Evolutionary conservation across 2,888 invertebrate genomes (phyloP), one percentile per base, ranked within the genome.

Genomic region (Coenonympha glycerion): DNA sequence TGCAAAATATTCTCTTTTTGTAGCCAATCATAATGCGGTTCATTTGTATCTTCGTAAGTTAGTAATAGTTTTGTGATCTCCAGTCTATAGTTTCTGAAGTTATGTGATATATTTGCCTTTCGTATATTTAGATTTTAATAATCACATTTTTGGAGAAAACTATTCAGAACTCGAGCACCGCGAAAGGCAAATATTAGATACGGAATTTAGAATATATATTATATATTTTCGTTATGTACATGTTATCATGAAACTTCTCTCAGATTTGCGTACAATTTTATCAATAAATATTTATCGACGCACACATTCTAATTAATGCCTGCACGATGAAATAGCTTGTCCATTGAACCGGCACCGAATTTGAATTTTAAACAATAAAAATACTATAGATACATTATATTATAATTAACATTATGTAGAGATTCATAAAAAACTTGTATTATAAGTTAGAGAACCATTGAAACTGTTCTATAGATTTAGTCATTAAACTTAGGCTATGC

Each of bases 21-120:
- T 39, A 13, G 26, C 42, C 42, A 16, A 46, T n/a, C n/a, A 46
- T 22, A 30, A 18, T 42, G 34, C 42, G 9, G 51, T 47, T 50
- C 53, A 51, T 52, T 51, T 55, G 56, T 61, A 61, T 61, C 60
- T 53, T 55, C 68, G 66, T 79, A 76, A 76, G 76, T 74, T 84
- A 84, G 76, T 59, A 68, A 73, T 84, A 85, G 76, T 71, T 70
- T 75, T 61, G 76, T 85, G 85, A 85, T 85, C 85, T 85, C 85
- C 80, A 73, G 68, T 70, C 71, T 66, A 71, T 68, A 73, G 76
- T 76, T 70, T 48, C 37, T 42, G 37, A 42, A 73, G 69, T 66
- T 64, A 65, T 72, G 69, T 73, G 24, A 36, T 39, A 21, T 39
- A 19, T 41, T 47, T 47, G 33, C 37, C 28, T 37, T 33, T 39